A percentile compares a stretch with the other conserved stretches of the same genome.
Conservation (phyloP, 1,140 invertebrate genomes). For the Temnothorax nylanderi region DNA sequence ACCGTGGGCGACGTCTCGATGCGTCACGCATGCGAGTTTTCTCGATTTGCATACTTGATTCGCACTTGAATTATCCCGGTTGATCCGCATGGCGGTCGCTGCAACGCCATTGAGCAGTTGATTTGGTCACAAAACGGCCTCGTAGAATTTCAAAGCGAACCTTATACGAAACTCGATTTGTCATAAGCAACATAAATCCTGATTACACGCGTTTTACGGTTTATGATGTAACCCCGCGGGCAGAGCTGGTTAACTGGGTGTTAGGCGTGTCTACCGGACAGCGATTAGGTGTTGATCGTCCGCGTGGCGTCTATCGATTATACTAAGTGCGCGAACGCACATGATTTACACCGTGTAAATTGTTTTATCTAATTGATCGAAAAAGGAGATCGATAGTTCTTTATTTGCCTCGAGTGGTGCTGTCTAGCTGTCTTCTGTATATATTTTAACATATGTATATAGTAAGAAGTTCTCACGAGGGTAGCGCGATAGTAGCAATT, state of each 20-base stretch:
- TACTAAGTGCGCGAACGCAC: background rate
- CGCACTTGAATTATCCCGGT: constrained; percentile 66
- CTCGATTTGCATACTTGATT: constrained; percentile 71
- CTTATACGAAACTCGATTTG: background rate
- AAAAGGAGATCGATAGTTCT: background rate
- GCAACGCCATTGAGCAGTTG: background rate
- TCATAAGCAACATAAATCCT: background rate
- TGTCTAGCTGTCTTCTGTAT: background rate
- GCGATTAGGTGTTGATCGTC: background rate
- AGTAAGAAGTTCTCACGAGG: background rate
- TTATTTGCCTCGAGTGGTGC: background rate
- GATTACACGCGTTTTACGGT: constrained; percentile 7
- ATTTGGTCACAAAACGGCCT: background rate
- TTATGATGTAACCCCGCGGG: constrained; percentile 11
- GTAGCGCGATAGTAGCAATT: background rate
- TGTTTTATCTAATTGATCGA: background rate
- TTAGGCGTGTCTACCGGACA: background rate
- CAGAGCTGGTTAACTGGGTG: background rate
- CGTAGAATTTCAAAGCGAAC: background rate
- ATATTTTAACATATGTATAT: too few relatives aligned
- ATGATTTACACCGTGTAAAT: background rate
- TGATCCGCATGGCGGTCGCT: background rate
- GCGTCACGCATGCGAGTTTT: constrained; percentile 22
- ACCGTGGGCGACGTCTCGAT: background rate
- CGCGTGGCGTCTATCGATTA: background rate